Evolutionary conservation across 1,140 invertebrate species (phyloP).

Genomic region (Drosophila pruinosa): DNA sequence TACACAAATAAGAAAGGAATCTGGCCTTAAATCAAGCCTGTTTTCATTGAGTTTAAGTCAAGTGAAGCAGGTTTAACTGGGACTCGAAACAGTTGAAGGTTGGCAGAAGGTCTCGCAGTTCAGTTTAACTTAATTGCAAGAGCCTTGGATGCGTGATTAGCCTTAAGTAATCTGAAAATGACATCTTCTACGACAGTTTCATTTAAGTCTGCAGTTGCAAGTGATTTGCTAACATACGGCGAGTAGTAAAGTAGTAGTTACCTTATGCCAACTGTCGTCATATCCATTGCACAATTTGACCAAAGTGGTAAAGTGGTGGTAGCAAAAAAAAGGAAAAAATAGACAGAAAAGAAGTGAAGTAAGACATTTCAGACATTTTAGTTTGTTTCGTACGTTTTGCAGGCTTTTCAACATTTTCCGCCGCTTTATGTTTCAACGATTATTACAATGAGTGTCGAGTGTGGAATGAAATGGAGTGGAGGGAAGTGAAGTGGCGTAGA

Average conservation of each 20-base stretch:
- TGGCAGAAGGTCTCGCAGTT: not conserved
- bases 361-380: slow-evolving; percentile 63
- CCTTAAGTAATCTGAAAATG: slow-evolving; percentile 2
- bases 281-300: slow-evolving; percentile 69
- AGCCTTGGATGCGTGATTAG: not conserved
- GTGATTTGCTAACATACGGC: slow-evolving; percentile 6
- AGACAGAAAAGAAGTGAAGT: slow-evolving; percentile 58
- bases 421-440: slow-evolving; percentile 75
- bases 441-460: slow-evolving; percentile 62
- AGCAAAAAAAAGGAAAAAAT: not conserved
- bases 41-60: not conserved
- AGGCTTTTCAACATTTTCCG: slow-evolving; percentile 75
- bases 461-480: slow-evolving; percentile 23
- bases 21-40: not conserved
- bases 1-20: not conserved
- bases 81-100: not conserved
- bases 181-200: slow-evolving; percentile 15
- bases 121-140: not conserved
- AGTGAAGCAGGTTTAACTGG: not conserved
- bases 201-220: slow-evolving; percentile 7
- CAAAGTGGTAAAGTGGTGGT: slow-evolving; percentile 16
- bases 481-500: not conserved
- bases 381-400: slow-evolving; percentile 47
- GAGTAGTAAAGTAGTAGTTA: not conserved
- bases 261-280: slow-evolving; percentile 33